Evolutionary conservation across 1,140 invertebrate genomes (phyloP), one percentile per base, ranked within the genome.

Genomic region (Lerema accius): DNA sequence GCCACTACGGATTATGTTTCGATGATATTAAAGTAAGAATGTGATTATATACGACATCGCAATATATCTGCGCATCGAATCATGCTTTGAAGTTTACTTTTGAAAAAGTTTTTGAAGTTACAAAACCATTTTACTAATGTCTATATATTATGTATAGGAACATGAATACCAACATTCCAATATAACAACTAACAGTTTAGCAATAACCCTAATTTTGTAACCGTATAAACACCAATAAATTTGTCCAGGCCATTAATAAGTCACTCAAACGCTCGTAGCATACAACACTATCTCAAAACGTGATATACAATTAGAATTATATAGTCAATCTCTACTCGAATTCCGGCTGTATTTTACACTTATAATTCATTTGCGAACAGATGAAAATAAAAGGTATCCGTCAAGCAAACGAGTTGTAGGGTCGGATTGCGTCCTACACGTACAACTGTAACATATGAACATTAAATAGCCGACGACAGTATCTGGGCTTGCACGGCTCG

Each of bases 381-480:
- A 58, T 71, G 68, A 77, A 80, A 80, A 83, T 80, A 84, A 84
- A 86, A 77, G 71, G 63, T 69, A 76, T 79, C 68, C 59, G 71
- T 80, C 76, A 78, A 71, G 56, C 53, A 66, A 77, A 80, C 82
- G 67, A 78, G 79, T 78, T 78, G 71, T 76, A 75, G 63, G 55
- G 42, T 70, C 64, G 66, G 9, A 51, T 51, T 60, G 51, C 71
- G 72, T 75, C 80, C 69, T 80, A 77, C 73, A 83, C 69, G 68
- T 78, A 79, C 80, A 80, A 76, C 73, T 73, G 76, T 81, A 78
- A 80, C 78, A 63, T 80, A 79, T 76, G 76, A 77, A 76, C 78
- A 77, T 86, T 89, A 83, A 83, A 86, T 80, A 78, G 67, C 65
- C 78, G 82, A 86, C 69, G 82, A 89, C 84, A 89, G 79, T 81